Base-by-base conservation (phyloP, 2,888 invertebrate genomes). In the Germaria angustata region DNA sequence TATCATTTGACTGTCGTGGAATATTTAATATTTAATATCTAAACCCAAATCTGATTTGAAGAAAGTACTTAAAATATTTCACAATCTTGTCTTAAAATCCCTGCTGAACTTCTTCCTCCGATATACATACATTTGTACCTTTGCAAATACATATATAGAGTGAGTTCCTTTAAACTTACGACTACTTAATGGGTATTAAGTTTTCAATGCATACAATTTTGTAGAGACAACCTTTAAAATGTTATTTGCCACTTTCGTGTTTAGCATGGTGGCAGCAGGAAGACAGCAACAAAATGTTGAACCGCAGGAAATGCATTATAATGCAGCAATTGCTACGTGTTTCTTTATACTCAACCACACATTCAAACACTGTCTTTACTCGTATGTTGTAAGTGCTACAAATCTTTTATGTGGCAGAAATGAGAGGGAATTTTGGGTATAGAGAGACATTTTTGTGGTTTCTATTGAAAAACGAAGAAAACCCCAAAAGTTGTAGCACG, bases 291-390 rank as follows among this genome's bases (percentile, higher is more conserved):
- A 49, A 63, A 69, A 80, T 80, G 20, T 75, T 77, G 73, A 68
- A 81, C 77, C 72, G 49, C 81, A 77, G 81, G 73, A 81, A 81
- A 78, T 78, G 81, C 81, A 81, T 81, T 81, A 77, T 72, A 77
- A 81, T 81, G 81, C 81, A 61, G 71, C 71, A 77, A 68, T 77
- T 81, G 63, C 72, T 77, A 81, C 77, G 77, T 81, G 81, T 81
- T 77, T 61, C 61, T 68, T 66, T 39, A 66, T 61, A 22, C 51
- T 22, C 55, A 20, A 2, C 41, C 44, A 53, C 73, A 41, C 53
- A 53, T 51, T 49, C 36, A 24, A 39, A 17, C n/a, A 39, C 49
- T 28, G 36, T 71, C 22, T 15, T 7, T 3, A 28, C n/a, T n/a
- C n/a, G n/a, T 5, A 46, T 17, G 44, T 22, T 72, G 46, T 5